Percentiles rank a stretch among this genome's conserved stretches.
Conservation (phyloP, 2,797 vertebrate species). For the Smutsia gigantea region DNA sequence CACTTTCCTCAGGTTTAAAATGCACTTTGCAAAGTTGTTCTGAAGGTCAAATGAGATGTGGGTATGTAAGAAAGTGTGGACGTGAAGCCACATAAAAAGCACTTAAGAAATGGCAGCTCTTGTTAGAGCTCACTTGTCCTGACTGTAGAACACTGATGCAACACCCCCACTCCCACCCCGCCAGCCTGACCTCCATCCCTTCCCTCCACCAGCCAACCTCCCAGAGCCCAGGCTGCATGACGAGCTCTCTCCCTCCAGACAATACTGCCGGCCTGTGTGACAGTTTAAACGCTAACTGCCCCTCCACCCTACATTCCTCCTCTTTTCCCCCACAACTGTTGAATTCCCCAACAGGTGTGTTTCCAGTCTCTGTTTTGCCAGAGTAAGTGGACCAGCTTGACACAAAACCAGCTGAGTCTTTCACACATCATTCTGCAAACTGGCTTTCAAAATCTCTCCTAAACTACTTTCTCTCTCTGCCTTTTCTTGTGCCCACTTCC, state of each 20-base stretch:
- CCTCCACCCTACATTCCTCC: background rate
- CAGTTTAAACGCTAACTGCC: background rate
- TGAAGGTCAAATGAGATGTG: background rate
- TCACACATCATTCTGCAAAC: background rate
- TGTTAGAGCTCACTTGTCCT: background rate
- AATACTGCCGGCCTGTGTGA: too few species aligned
- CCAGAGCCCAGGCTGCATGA: fast-evolving
- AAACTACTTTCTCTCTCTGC: background rate
- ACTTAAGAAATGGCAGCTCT: background rate
- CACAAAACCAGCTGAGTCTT: background rate
- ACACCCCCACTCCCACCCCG: fast-evolving
- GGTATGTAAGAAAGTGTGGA: background rate
- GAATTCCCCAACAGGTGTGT: background rate
- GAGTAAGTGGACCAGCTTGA: background rate
- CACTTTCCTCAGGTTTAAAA: slow-evolving; percentile 5
- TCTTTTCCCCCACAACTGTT: background rate
- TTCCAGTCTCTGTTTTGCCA: background rate
- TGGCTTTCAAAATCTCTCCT: background rate
- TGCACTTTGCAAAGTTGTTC: background rate
- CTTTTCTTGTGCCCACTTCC: background rate
- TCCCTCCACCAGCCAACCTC: background rate
- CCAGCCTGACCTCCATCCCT: too few species aligned
- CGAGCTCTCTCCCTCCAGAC: background rate
- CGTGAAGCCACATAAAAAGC: background rate
- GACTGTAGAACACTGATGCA: background rate